A percentile compares a stretch with the other conserved stretches of the same genome.
Evolutionary conservation across 2,797 vertebrate genomes (phyloP).

Genomic region (Pantherophis vulpinus): DNA sequence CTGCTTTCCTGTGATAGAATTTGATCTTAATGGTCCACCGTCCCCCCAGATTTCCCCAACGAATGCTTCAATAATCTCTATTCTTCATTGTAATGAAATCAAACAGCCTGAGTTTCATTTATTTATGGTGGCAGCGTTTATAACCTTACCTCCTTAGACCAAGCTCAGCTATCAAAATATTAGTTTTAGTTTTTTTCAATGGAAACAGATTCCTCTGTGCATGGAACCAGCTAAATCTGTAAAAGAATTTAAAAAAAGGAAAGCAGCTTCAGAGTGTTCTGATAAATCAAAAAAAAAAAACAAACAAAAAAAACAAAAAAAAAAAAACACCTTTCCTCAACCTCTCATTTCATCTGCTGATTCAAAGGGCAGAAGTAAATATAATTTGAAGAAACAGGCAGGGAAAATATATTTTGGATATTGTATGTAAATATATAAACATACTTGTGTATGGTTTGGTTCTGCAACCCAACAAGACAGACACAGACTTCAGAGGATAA

Average conservation of each 20-base stretch:
- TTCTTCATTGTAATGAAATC: background rate
- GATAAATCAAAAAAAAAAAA: background rate
- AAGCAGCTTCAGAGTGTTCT: background rate
- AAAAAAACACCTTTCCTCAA: too few species aligned
- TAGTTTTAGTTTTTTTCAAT: background rate
- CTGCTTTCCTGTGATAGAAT: background rate
- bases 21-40: background rate
- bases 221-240: background rate
- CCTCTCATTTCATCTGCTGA: background rate
- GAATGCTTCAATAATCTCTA: background rate
- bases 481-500: too few species aligned
- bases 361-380: background rate
- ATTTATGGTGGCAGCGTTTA: slow-evolving; percentile 6
- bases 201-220: background rate
- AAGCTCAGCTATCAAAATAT: background rate
- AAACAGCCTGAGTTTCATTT: background rate
- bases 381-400: background rate
- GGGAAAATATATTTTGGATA: background rate
- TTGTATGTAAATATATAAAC: background rate
- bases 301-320: too few species aligned
- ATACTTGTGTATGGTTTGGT: background rate
- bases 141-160: background rate
- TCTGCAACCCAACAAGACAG: too few species aligned
- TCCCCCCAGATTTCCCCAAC: too few species aligned
- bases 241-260: background rate